Conservation (phyloP, 2,888 invertebrate genomes). For the Thelaira solivaga region DNA sequence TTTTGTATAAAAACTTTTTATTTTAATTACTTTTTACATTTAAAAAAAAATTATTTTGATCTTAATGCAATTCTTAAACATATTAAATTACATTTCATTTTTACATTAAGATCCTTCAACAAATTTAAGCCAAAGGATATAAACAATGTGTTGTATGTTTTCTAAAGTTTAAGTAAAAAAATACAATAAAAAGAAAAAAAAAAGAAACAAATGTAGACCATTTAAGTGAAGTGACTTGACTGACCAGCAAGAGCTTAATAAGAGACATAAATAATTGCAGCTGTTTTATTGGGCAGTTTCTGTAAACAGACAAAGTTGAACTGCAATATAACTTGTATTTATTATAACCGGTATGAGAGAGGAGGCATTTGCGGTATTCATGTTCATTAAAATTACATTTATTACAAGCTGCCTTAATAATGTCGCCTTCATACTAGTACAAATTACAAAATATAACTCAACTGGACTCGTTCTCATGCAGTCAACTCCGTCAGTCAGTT, state of each 20-base stretch:
- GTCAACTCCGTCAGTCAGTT: not conserved
- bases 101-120: not conserved
- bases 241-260: not conserved
- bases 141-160: too few relatives aligned
- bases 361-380: conserved; percentile 53
- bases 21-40: too few relatives aligned
- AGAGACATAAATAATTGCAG: conserved; percentile 32
- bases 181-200: not conserved
- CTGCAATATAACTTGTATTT: conserved; percentile 50
- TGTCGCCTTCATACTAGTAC: conserved; percentile 32
- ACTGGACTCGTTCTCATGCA: not conserved
- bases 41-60: not conserved
- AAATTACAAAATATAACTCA: conserved; percentile 24
- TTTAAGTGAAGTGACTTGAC: not conserved
- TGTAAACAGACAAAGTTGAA: not conserved
- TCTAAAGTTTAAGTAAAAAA: too few relatives aligned
- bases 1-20: too few relatives aligned
- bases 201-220: conserved; percentile 5
- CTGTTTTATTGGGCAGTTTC: conserved; percentile 32
- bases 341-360: conserved; percentile 56
- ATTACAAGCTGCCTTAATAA: conserved; percentile 53
- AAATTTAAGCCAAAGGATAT: not conserved
- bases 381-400: conserved; percentile 63
- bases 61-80: not conserved
- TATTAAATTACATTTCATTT: not conserved